Evolutionary conservation across 2,113 vertebrate genomes (phyloP), one percentile per base, ranked within the genome.

Genomic region (Microtus pennsylvanicus): DNA sequence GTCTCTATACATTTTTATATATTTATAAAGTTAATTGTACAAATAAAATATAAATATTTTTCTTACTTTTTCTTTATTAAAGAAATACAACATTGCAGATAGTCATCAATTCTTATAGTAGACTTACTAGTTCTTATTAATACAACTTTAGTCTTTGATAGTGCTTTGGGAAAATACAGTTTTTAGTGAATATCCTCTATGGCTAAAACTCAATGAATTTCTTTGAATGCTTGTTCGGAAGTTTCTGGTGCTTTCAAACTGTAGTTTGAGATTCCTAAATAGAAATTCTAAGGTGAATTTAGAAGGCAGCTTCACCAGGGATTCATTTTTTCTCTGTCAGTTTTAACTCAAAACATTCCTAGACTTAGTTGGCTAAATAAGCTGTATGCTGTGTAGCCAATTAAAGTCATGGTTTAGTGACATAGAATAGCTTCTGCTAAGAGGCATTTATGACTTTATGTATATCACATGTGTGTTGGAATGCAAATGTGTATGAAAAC

Each of bases 21-120:
- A 87, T 38, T 96, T 96, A 76, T 90, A 95, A 90, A 90, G 61
- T 86, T 89, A 93, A 90, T 87, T 93, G n/a, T 86, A 47, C 2
- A 96, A 92, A 10, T 93, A 92, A 87, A 65, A 52, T 52, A 55
- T 24, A 74, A 55, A 30, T 4, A 70, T 94, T 92, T 92, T 69
- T 93, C 47, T 93, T 94, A 87, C 83, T 95, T 94, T 55, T 92
- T 72, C 50, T 89, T 93, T 93, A 87, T 96, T 96, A 42, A 90
- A 92, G 87, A 96, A 91, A 28, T 30, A 92, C 61, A 94, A 42
- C 58, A 74, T 75, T 95, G 26, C 33, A 94, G 22, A 42, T 76
- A 74, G 76, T 87, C 45, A 58, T 26, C 72, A 72, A 52, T 80
- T 95, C 88, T 90, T 96, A 90, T 0, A 74, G 21, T 94, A 76